Evolutionary conservation across 2,113 vertebrate species (phyloP), one percentile per base, ranked within the genome.

Genomic region (Rynchops niger): DNA sequence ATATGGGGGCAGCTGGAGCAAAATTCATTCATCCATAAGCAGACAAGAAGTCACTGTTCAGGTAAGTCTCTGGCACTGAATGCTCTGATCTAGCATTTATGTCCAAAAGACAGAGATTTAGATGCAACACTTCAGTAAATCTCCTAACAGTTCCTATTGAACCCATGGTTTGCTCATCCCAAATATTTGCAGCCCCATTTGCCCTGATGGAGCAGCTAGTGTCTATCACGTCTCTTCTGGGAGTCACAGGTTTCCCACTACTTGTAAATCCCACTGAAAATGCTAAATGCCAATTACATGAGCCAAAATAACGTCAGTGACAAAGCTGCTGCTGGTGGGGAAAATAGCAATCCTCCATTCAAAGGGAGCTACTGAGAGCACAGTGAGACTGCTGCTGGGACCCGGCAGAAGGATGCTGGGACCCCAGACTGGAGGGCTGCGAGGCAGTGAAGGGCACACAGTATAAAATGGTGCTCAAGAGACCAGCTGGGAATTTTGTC

Each of bases 351-450:
- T 67, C 34, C 34, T 74, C 19, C 61, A 22, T 8, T 52, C 10
- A 8, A 80, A 78, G 27, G 26, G 11, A 95, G 26, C 23, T 52
- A 70, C 9, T 1, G 26, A 47, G 7, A 62, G 5, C 0, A 0
- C 45, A 72, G 15, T 22, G 45, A 71, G 66, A 70, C 52, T 56
- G 53, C 40, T 71, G 50, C 78, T 71, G 25, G 26, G 52, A 56
- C 25, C 47, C 2, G 0, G 4, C 0, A 0, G 42, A 49, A 76
- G 27, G 30, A 42, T 38, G 30, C 11, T 0, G 0, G 61, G 53
- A 62, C 22, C 29, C 42, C 13, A 30, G 15, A 8, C 9, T 0
- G 1, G 36, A 58, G 53, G 38, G 56, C 42, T 59, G 30, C 2
- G 5, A 55, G 23, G 23, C 76, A 21, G 47, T 1, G 0, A 53